Percentiles rank a stretch among this genome's conserved stretches.
These are phyloP conservation scores for Gavia stellata DNA, from an alignment of 2,113 vertebrate species.

Conservation along the genomic window DNA sequence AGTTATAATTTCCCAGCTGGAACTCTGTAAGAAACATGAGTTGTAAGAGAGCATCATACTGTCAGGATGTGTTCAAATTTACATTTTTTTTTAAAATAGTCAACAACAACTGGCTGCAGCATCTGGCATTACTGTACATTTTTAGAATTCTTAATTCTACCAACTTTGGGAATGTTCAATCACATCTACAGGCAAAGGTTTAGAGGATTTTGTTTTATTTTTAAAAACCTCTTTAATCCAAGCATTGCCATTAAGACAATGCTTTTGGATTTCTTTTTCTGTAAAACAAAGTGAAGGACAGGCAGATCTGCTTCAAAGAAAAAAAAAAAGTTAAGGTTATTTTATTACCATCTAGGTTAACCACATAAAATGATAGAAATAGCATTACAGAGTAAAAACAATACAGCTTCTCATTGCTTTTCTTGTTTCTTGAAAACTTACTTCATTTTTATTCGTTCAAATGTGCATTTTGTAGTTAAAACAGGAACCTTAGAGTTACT, in stretches of 20 bases:
- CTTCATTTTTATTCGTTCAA: background rate
- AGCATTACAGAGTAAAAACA: background rate
- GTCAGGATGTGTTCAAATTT: constrained; percentile 6
- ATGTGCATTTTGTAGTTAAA: background rate
- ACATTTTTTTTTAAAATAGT: background rate
- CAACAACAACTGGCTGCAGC: constrained; percentile 22
- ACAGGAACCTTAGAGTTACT: background rate
- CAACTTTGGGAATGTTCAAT: background rate
- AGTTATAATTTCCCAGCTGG: constrained; percentile 47
- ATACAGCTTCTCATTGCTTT: background rate
- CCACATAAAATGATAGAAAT: background rate
- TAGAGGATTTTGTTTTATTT: background rate
- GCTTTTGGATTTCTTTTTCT: background rate
- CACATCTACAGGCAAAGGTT: background rate
- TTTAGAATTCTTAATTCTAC: constrained; percentile 2
- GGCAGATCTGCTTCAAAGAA: background rate
- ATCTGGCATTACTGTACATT: constrained; percentile 30
- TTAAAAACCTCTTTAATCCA: background rate
- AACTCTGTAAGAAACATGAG: constrained; percentile 4
- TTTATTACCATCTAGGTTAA: background rate
- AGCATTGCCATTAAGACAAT: background rate
- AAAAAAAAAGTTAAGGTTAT: background rate
- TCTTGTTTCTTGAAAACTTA: background rate
- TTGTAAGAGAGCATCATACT: background rate
- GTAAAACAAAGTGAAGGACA: background rate